A percentile compares a stretch with the other conserved stretches of the same genome.
Conservation (phyloP, 2,113 vertebrate species). For the Cyprinodon brontotheroides region DNA sequence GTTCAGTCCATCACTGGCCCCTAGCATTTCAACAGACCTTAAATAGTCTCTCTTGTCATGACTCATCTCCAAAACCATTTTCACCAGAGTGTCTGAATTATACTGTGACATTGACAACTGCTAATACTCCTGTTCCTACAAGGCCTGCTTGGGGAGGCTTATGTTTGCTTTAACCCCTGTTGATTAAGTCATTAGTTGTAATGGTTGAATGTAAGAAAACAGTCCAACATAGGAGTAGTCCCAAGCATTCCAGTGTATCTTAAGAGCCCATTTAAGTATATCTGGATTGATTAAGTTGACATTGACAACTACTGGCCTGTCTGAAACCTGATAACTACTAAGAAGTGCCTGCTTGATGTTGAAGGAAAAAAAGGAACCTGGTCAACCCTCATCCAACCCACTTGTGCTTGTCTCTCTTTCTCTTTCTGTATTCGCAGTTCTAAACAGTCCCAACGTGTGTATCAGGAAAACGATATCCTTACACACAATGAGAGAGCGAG, state of each 20-base stretch:
- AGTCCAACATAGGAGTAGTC: conserved; percentile 42
- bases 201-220: conserved; percentile 16
- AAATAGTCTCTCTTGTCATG: conserved; percentile 46
- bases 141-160: conserved; percentile 50
- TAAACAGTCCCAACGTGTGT: conserved; percentile 81
- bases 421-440: conserved; percentile 83
- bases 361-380: conserved; percentile 46
- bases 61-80: conserved; percentile 54
- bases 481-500: conserved; percentile 76
- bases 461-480: conserved; percentile 81
- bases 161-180: conserved; percentile 20
- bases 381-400: conserved; percentile 77
- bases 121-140: conserved; percentile 35
- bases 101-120: conserved; percentile 40
- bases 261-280: conserved; percentile 35
- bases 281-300: conserved; percentile 47
- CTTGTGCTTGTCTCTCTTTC: conserved; percentile 80
- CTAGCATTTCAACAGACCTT: conserved; percentile 51
- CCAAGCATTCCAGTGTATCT: conserved; percentile 45
- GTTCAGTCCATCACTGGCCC: conserved; percentile 58
- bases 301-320: conserved; percentile 29
- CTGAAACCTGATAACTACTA: conserved; percentile 40
- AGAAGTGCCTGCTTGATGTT: conserved; percentile 76
- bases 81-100: conserved; percentile 51
- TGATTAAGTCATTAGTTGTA: conserved; percentile 21